Evolutionary conservation across 1,140 invertebrate species (phyloP), one percentile per base, ranked within the genome.

Genomic region (Pachypeltis micranthus): DNA sequence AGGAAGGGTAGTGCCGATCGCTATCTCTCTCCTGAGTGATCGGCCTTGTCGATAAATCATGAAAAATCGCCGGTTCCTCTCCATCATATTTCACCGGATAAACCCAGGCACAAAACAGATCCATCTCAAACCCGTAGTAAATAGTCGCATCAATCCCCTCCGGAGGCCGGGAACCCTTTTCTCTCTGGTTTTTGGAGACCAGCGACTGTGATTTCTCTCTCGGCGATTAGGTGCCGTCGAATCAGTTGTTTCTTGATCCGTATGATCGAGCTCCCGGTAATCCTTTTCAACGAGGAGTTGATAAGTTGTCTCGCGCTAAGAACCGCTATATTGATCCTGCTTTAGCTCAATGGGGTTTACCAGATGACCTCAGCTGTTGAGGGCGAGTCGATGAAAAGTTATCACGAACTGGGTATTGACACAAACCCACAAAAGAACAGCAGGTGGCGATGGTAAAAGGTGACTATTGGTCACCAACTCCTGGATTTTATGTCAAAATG

Each of bases 41-140:
- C 21, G 54, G 54, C 16, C 25, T 25, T 26, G 54, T 56, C 54
- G 54, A 56, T 56, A 56, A 56, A 56, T 56, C 54, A 56, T 56
- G 54, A 56, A 56, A 54, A 56, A 56, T 56, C 26, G 54, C 54
- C 54, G 21, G 21, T 56, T 56, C 54, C 54, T 19, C 54, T 56
- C 54, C 54, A 56, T 56, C 54, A 56, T 56, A 56, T 56, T 56
- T 56, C 54, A 56, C 54, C 21, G 26, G 54, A 56, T 56, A 56
- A 56, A 56, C 4, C 19, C 25, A 19, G 54, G 26, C 54, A 56
- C 21, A 24, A 56, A 56, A 56, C 54, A 56, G 54, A 56, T 56
- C 54, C 54, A 56, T 56, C 54, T 56, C 54, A 10, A 39, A 7
- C 31, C 31, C 31, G n/a, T n/a, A n/a, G n/a, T n/a, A n/a, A n/a